phyloP scores from a whole-genome alignment of 1,140 invertebrate species.

The Drosophila hydei region DNA sequence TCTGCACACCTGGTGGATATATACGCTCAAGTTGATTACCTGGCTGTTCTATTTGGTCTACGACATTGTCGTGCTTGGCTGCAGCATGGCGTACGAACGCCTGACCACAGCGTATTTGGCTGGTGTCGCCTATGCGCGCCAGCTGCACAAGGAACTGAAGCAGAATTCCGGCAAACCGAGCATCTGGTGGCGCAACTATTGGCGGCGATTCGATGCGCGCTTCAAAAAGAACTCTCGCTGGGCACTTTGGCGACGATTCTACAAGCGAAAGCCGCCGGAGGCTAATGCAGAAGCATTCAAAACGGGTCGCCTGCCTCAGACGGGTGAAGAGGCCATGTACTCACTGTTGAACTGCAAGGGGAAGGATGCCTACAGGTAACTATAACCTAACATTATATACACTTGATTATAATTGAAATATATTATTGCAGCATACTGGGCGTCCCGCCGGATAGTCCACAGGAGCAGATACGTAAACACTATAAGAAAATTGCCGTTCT shows the following conservation, averaged over 20 bases:
- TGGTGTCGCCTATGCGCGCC: constrained; percentile 55
- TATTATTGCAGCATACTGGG: constrained; percentile 90
- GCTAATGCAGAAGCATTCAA: constrained; percentile 61
- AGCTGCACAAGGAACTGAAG: constrained; percentile 75
- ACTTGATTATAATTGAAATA: background rate
- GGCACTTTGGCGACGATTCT: constrained; percentile 80
- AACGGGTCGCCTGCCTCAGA: constrained; percentile 89
- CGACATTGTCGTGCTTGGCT: constrained; percentile 90
- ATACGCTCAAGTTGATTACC: constrained; percentile 87
- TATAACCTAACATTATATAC: too few relatives aligned
- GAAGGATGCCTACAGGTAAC: constrained; percentile 95
- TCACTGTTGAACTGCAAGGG: constrained; percentile 95
- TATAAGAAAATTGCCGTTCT: constrained; percentile 96
- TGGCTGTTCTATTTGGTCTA: constrained; percentile 92
- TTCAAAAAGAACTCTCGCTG: constrained; percentile 78
- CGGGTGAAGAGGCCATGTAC: constrained; percentile 97
- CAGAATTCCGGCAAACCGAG: constrained; percentile 81
- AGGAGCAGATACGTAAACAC: constrained; percentile 97
- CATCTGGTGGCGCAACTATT: constrained; percentile 77
- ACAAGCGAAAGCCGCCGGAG: constrained; percentile 73
- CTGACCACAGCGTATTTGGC: constrained; percentile 61
- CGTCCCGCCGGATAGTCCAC: constrained; percentile 92
- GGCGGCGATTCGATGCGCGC: constrained; percentile 74
- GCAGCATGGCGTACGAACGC: constrained; percentile 88
- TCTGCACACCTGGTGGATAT: constrained; percentile 86